Evolutionary conservation across 2,797 vertebrate genomes (phyloP).

Genomic region (Danio albolineatus): DNA sequence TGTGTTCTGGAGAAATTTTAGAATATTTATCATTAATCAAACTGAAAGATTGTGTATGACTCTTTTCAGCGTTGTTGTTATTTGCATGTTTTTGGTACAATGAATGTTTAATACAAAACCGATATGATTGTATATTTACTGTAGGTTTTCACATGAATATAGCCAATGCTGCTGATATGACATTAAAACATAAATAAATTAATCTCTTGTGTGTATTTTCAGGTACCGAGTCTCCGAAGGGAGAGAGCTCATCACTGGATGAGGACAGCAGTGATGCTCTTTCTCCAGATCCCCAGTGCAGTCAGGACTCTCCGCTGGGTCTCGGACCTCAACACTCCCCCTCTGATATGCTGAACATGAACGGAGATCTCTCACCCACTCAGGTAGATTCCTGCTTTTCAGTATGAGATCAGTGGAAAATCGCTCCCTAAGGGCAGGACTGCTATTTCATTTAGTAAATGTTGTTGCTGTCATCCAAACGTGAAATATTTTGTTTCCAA

Average conservation of each 20-base stretch:
- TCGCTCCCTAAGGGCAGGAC: constrained; percentile 19
- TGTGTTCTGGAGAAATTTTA: too few species aligned
- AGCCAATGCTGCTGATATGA: too few species aligned
- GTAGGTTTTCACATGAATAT: too few species aligned
- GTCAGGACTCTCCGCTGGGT: constrained; percentile 91
- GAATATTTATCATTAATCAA: too few species aligned
- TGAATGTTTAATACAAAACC: too few species aligned
- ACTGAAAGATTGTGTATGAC: too few species aligned
- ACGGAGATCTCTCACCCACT: constrained; percentile 72
- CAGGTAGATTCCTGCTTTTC: constrained; percentile 68
- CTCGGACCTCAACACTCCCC: constrained; percentile 84
- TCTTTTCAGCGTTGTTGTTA: too few species aligned
- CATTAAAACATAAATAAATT: too few species aligned
- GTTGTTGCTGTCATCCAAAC: neutral
- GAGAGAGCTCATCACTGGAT: constrained; percentile 93
- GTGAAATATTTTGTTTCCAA: neutral
- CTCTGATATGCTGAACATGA: constrained; percentile 73
- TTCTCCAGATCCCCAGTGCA: constrained; percentile 93
- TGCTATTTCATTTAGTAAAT: neutral
- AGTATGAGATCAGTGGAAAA: neutral
- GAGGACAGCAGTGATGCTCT: constrained; percentile 97
- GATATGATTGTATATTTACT: too few species aligned
- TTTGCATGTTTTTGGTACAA: too few species aligned
- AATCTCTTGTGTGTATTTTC: constrained; percentile 3
- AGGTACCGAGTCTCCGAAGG: constrained; percentile 81